Evolutionary conservation across 2,113 vertebrate species (phyloP).

Genomic region (Pseudolaguvia tuberculata): DNA sequence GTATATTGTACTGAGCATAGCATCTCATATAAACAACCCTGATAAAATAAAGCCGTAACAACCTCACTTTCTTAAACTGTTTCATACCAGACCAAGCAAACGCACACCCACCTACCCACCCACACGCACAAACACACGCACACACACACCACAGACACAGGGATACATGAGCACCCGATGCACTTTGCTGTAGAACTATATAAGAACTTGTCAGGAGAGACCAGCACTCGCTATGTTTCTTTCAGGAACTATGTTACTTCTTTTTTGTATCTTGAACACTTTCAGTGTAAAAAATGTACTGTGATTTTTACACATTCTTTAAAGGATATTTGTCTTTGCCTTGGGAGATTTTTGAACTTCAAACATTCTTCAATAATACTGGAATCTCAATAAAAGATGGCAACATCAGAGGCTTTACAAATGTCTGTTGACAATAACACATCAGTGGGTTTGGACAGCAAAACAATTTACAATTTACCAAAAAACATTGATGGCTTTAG

Average conservation of each 20-base stretch:
- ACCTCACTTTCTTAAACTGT: conserved; percentile 1
- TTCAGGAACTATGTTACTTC: conserved; percentile 12
- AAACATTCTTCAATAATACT: neutral
- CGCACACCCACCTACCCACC: conserved; percentile 10
- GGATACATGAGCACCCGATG: conserved; percentile 31
- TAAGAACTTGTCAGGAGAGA: conserved; percentile 60
- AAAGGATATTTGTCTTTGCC: neutral
- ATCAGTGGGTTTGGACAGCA: conserved; percentile 9
- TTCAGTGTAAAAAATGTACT: neutral
- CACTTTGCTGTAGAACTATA: conserved; percentile 58
- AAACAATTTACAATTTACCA: conserved; percentile 19
- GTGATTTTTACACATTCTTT: neutral
- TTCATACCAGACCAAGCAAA: too few species aligned
- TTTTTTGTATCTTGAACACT: neutral
- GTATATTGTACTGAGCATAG: conserved; percentile 30
- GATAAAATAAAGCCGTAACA: conserved; percentile 43
- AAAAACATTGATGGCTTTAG: conserved; percentile 45
- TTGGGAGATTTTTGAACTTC: too few species aligned
- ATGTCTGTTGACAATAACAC: conserved; percentile 24
- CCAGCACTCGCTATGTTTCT: conserved; percentile 27
- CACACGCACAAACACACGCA: conserved; percentile 7
- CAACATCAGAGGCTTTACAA: conserved; percentile 1
- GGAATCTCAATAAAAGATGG: conserved; percentile 26
- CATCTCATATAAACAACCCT: conserved; percentile 38
- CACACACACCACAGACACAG: conserved; percentile 31